Percentiles rank a stretch among this genome's conserved stretches.
Evolutionary conservation across 2,888 invertebrate species (phyloP).

Genomic region (Hypomecis punctinalis): DNA sequence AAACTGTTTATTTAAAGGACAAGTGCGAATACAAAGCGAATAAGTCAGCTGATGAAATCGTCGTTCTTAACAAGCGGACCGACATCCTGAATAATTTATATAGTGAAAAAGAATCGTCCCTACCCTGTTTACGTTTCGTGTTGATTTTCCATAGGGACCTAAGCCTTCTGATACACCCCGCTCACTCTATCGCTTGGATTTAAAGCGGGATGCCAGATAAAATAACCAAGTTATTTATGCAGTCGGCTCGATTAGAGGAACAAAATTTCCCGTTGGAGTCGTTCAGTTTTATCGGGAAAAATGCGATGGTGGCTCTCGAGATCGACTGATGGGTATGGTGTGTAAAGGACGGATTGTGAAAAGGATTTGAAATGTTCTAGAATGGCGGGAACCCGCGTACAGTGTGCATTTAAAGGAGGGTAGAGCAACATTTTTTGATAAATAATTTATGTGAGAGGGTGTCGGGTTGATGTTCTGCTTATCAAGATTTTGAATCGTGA

Average conservation of each 20-base stretch:
- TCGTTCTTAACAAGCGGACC: slow-evolving; percentile 65
- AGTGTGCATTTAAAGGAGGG: slow-evolving; percentile 46
- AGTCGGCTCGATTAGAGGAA: not conserved
- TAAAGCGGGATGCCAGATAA: slow-evolving; percentile 35
- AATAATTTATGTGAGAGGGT: slow-evolving; percentile 41
- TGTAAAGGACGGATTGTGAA: slow-evolving; percentile 61
- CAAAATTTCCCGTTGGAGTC: not conserved
- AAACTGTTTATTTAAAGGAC: slow-evolving; percentile 28
- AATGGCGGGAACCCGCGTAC: slow-evolving; percentile 43
- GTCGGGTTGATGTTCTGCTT: slow-evolving; percentile 31
- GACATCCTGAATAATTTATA: slow-evolving; percentile 72
- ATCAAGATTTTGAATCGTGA: slow-evolving; percentile 37
- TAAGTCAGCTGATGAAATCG: slow-evolving; percentile 68
- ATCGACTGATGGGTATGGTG: not conserved
- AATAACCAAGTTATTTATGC: not conserved
- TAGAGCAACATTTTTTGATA: slow-evolving; percentile 38
- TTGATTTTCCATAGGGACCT: slow-evolving; percentile 70
- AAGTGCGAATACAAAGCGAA: slow-evolving; percentile 52
- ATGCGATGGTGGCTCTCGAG: not conserved
- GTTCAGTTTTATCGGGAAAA: not conserved
- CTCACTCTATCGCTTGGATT: slow-evolving; percentile 46
- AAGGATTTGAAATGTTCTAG: slow-evolving; percentile 56
- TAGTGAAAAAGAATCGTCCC: slow-evolving; percentile 62
- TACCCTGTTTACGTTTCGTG: slow-evolving; percentile 64
- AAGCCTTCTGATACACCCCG: slow-evolving; percentile 53